Base-by-base conservation (phyloP, 1,140 invertebrate genomes). In the Bombyx mandarina region DNA sequence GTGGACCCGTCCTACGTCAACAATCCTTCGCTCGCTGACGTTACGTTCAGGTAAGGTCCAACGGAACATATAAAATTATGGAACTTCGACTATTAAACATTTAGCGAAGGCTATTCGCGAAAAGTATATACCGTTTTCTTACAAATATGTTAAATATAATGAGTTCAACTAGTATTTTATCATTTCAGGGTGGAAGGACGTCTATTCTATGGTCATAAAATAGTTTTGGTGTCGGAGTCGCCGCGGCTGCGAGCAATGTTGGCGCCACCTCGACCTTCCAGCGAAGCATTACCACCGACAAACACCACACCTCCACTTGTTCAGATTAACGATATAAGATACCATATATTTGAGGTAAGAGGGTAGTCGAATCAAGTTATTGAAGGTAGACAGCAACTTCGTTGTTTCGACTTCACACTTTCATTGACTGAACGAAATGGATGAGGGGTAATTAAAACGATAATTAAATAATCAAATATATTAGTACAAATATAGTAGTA, bases 131-230 rank as follows among this genome's bases (percentile, higher is more conserved):
- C 4, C 26, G 26, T 35, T 35, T 35, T 35, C 26, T 35, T 35
- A 5, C 26, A 35, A 35, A 35, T 35, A 35, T 35, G 0, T 35
- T 35, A 35, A 35, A 1, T 35, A 35, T 35, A 35, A 4, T 3
- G 26, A 35, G 26, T 35, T 35, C 26, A 50, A 50, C 12, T n/a
- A n/a, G n/a, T 1, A 1, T 18, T 5, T 7, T 46, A 43, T 12
- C 22, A 26, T 6, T 18, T 46, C 8, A 90, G 95, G 71, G 95
- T 98, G 8, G 96, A 97, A 86, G 95, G 95, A 1, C 90, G 94
- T 56, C 90, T 97, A n/a, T 97, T 98, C 82, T 97, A 97, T 80
- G 96, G 95, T 1, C 96, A 98, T 79, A 97, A 97, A 89, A 97
- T 97, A 55, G 95, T 98, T 43, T 88, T 98, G 43, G 94, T 97